Evolutionary conservation across 2,888 invertebrate genomes (phyloP).

Genomic region (Lasioglossum morio): DNA sequence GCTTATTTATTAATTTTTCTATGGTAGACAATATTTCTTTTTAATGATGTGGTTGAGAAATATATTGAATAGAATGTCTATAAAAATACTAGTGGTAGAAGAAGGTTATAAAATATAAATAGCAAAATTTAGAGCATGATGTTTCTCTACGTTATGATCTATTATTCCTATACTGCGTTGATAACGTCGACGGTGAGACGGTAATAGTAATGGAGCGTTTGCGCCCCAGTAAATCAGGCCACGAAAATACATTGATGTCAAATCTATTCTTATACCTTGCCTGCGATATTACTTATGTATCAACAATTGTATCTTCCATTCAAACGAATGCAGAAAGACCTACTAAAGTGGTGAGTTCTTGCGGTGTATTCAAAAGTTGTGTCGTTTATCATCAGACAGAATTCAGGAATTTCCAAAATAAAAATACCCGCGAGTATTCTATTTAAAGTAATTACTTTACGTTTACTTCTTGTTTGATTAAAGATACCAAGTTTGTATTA

Average conservation of each 20-base stretch:
- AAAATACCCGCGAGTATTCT: not conserved
- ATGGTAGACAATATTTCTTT: not conserved
- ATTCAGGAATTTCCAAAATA: not conserved
- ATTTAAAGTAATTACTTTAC: not conserved
- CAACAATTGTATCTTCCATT: slow-evolving; percentile 8
- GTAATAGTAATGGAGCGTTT: slow-evolving; percentile 4
- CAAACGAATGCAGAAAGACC: not conserved
- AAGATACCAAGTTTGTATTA: no score
- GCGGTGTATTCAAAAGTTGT: not conserved
- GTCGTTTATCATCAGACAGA: not conserved
- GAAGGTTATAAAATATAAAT: not conserved
- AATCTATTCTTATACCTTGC: slow-evolving; percentile 6
- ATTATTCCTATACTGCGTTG: not conserved
- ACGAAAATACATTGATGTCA: slow-evolving; percentile 10
- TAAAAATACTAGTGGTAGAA: not conserved
- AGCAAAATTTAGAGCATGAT: not conserved
- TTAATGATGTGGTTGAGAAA: not conserved
- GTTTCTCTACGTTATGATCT: not conserved
- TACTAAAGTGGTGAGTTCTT: not conserved
- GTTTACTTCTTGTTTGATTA: not conserved
- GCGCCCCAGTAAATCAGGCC: not conserved
- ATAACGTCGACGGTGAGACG: not conserved
- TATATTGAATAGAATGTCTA: not conserved
- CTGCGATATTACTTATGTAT: slow-evolving; percentile 6
- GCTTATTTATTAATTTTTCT: not conserved